Evolutionary conservation across 2,888 invertebrate species (phyloP).

Genomic region (Zonitis immaculata): DNA sequence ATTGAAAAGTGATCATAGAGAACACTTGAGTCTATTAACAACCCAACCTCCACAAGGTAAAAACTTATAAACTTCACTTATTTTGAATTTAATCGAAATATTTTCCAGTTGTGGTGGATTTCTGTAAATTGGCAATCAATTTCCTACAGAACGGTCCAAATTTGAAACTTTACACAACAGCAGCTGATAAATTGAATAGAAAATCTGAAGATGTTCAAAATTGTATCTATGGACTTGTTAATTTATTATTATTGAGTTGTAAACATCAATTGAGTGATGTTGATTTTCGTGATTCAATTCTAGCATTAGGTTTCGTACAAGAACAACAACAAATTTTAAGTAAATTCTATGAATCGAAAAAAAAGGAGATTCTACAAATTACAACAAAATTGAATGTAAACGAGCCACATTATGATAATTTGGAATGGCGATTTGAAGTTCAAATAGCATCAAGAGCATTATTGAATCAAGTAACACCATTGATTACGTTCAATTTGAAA

Average conservation of each 20-base stretch:
- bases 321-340: slow-evolving; percentile 58
- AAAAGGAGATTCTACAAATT: slow-evolving; percentile 52
- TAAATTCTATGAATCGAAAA: slow-evolving; percentile 57
- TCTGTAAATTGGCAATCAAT: slow-evolving; percentile 64
- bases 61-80: slow-evolving; percentile 11
- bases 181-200: slow-evolving; percentile 61
- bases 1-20: slow-evolving; percentile 54
- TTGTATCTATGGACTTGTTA: slow-evolving; percentile 68
- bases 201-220: slow-evolving; percentile 55
- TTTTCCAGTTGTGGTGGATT: slow-evolving; percentile 63
- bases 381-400: slow-evolving; percentile 49
- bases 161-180: slow-evolving; percentile 57
- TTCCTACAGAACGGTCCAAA: slow-evolving; percentile 64
- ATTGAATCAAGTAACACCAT: slow-evolving; percentile 55
- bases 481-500: slow-evolving; percentile 56
- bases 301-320: slow-evolving; percentile 55
- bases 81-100: no score
- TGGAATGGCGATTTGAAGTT: slow-evolving; percentile 65
- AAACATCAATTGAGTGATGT: slow-evolving; percentile 55
- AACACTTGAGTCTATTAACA: slow-evolving; percentile 54
- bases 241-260: slow-evolving; percentile 65
- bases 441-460: slow-evolving; percentile 59
- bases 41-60: slow-evolving; percentile 53
- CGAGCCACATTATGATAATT: slow-evolving; percentile 53
- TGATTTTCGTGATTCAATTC: slow-evolving; percentile 50